Conservation (phyloP, 2,888 invertebrate genomes). For the Drosophila prolongata region DNA sequence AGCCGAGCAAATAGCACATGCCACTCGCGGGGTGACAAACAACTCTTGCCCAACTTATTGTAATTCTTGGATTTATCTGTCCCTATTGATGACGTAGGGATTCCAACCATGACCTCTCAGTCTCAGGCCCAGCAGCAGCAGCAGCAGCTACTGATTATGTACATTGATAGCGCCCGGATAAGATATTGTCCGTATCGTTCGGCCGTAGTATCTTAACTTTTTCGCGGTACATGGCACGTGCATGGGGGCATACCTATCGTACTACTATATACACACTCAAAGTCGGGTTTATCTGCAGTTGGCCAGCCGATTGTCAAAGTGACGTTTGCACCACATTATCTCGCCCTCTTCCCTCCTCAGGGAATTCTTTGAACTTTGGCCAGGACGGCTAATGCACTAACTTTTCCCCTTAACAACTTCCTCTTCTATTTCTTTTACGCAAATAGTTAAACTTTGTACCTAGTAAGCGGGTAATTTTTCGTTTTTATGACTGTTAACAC, state of each 20-base stretch:
- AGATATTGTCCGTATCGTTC: slow-evolving; percentile 72
- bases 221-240: slow-evolving; percentile 65
- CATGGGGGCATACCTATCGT: slow-evolving; percentile 53
- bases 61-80: slow-evolving; percentile 50
- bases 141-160: slow-evolving; percentile 67
- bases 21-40: slow-evolving; percentile 22
- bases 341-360: slow-evolving; percentile 16
- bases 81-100: slow-evolving; percentile 65
- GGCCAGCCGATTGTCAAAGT: slow-evolving; percentile 44
- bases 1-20: slow-evolving; percentile 58
- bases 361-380: slow-evolving; percentile 64
- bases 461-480: slow-evolving; percentile 5
- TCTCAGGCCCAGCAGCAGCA: slow-evolving; percentile 40
- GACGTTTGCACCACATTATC: slow-evolving; percentile 65
- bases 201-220: slow-evolving; percentile 77
- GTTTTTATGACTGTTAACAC: slow-evolving; percentile 29
- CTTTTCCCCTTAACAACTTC: not conserved
- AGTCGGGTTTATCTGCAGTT: slow-evolving; percentile 49
- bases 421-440: not conserved
- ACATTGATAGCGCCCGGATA: slow-evolving; percentile 75
- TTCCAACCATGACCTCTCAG: slow-evolving; percentile 58
- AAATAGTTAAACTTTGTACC: slow-evolving; percentile 10
- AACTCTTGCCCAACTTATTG: slow-evolving; percentile 38
- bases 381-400: not conserved
- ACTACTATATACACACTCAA: slow-evolving; percentile 48